These are phyloP conservation scores for Trachymyrmex cornetzi DNA, from an alignment of 1,140 invertebrate species.

Conservation along the genomic window DNA sequence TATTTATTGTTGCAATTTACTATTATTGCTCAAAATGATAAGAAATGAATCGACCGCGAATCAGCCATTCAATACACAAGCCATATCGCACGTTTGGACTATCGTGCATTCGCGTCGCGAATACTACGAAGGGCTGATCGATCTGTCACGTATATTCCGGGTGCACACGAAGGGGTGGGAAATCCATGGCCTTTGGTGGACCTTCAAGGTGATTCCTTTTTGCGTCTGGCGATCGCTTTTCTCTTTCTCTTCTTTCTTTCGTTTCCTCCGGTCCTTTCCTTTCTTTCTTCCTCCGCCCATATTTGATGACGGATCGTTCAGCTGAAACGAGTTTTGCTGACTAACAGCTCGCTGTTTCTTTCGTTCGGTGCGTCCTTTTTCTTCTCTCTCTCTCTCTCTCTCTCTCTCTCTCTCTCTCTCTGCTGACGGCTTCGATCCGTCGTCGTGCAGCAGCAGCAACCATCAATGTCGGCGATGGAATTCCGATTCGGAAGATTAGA, in stretches of 20 bases:
- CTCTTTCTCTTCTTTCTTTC: conserved; percentile 33
- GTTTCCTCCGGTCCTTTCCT: conserved; percentile 50
- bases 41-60: background rate
- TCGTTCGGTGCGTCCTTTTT: conserved; percentile 27
- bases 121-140: conserved; percentile 49
- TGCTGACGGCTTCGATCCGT: conserved; percentile 9
- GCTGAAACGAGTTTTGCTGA: conserved; percentile 77
- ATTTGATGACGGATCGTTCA: conserved; percentile 76
- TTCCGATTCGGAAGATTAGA: conserved; percentile 58
- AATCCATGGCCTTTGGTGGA: conserved; percentile 47
- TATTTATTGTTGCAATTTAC: background rate
- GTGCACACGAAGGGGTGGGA: conserved; percentile 32
- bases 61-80: background rate
- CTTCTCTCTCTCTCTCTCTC: conserved; percentile 31
- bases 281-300: conserved; percentile 61
- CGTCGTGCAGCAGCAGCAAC: conserved; percentile 1
- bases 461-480: conserved; percentile 49
- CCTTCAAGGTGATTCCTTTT: conserved; percentile 32
- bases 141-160: conserved; percentile 60
- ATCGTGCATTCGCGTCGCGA: conserved; percentile 57
- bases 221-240: background rate
- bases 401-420: background rate
- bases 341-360: conserved; percentile 76
- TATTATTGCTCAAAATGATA: background rate
- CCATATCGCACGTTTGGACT: background rate